Evolutionary conservation across 2,797 vertebrate genomes (phyloP), one percentile per base, ranked within the genome.

Genomic region (Denticeps clupeoides): DNA sequence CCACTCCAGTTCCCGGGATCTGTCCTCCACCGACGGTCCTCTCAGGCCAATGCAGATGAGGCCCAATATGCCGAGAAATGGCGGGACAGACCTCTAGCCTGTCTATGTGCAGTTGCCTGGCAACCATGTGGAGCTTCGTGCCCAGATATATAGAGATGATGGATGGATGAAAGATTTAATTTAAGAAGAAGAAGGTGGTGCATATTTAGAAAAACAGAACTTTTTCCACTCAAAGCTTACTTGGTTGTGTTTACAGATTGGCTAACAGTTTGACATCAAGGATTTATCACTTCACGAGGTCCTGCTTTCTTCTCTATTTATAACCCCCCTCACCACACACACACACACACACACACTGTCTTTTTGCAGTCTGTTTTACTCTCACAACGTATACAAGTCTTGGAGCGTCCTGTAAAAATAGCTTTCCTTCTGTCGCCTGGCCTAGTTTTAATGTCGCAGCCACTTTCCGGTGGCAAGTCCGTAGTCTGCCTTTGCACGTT

Each of bases 71-170:
- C 19, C 44, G 41, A 56, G 21, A 42, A 37, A 28, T 27, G 28
- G 47, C 29, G 21, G 7, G 8, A 65, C 41, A 60, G 41, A 51
- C 62, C 58, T 62, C 61, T 62, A 37, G 40, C 43, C 21, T 26
- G 58, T 68, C 65, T 63, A 56, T 57, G 43, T 51, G 67, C 71
- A 70, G 80, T 86, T 83, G 81, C 82, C 72, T 74, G 69, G 81
- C 79, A 80, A 84, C 79, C 68, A n/a, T n/a, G 65, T n/a, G n/a
- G n/a, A n/a, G n/a, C n/a, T n/a, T n/a, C n/a, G n/a, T n/a, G n/a
- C n/a, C n/a, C n/a, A n/a, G n/a, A n/a, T n/a, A n/a, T n/a, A n/a
- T n/a, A n/a, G n/a, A n/a, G n/a, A n/a, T n/a, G n/a, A n/a, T n/a
- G n/a, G n/a, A n/a, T n/a, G n/a, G n/a, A n/a, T n/a, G n/a, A n/a